Evolutionary conservation across 2,113 vertebrate species (phyloP).

Genomic region (Salvelinus fontinalis): DNA sequence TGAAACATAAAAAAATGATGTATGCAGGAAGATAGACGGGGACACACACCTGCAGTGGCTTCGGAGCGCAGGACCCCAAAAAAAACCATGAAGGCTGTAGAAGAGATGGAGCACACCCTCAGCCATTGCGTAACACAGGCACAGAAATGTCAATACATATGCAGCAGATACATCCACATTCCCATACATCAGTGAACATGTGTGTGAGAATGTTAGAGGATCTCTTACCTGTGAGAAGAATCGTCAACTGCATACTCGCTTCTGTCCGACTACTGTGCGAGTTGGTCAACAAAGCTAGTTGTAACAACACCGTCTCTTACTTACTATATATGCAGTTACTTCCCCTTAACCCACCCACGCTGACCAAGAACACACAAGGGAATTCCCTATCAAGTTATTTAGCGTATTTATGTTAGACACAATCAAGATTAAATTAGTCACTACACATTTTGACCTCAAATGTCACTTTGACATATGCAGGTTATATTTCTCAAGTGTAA

Average conservation of each 20-base stretch:
- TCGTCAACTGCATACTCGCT: constrained; percentile 44
- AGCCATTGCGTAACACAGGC: neutral
- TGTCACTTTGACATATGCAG: neutral
- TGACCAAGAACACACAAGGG: neutral
- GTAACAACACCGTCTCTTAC: neutral
- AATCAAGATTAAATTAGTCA: no score
- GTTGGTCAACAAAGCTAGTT: neutral
- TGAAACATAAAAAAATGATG: neutral
- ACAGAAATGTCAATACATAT: neutral
- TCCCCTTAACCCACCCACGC: neutral
- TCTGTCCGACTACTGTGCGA: neutral
- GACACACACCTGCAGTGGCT: constrained; percentile 50
- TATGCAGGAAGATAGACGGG: neutral
- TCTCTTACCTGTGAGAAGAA: constrained; percentile 49
- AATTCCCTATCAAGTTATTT: no score
- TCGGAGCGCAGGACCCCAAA: constrained; percentile 42
- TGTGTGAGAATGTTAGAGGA: neutral
- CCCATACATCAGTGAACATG: neutral
- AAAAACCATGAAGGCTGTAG: constrained; percentile 34
- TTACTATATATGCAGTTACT: neutral
- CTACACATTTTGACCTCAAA: no score
- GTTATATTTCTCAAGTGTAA: neutral
- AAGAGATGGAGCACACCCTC: constrained; percentile 18
- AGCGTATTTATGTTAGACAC: no score
- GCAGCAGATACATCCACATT: neutral